A percentile compares a stretch with the other conserved stretches of the same genome.
Evolutionary conservation across 2,888 invertebrate species (phyloP).

Genomic region (Lasioglossum calceatum): DNA sequence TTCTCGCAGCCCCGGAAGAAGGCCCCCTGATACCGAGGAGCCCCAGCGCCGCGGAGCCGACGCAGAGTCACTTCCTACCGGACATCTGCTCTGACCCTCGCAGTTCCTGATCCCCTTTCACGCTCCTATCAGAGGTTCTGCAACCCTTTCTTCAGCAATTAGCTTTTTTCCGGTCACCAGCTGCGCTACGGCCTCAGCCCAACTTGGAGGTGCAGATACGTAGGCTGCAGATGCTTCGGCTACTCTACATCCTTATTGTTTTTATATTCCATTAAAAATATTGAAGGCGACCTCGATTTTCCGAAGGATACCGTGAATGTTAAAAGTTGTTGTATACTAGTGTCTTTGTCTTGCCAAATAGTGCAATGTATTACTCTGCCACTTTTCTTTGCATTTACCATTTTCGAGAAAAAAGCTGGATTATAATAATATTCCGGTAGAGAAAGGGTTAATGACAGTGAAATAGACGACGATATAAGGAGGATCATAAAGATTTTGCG

Average conservation of each 20-base stretch:
- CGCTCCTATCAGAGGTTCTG: constrained; percentile 16
- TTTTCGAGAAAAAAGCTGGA: too few species aligned
- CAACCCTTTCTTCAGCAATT: constrained; percentile 49
- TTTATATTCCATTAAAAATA: too few species aligned
- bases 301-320: too few species aligned
- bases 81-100: constrained; percentile 66
- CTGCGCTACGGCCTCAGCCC: background rate
- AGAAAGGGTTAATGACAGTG: background rate
- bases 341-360: too few species aligned
- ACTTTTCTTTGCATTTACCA: too few species aligned
- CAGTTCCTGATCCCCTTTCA: constrained; percentile 34
- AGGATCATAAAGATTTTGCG: background rate
- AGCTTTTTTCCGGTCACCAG: background rate
- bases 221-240: background rate
- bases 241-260: too few species aligned
- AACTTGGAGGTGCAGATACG: background rate
- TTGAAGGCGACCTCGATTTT: too few species aligned
- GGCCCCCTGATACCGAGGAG: constrained; percentile 53
- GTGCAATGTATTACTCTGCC: too few species aligned
- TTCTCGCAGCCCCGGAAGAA: constrained; percentile 64
- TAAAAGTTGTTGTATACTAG: too few species aligned
- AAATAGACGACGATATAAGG: background rate
- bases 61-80: constrained; percentile 72
- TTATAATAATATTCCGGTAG: too few species aligned
- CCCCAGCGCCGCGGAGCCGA: constrained; percentile 32